These are phyloP conservation scores for Nyctibius bracteatus DNA, from an alignment of 2,113 vertebrate species.

Conservation along the genomic window DNA sequence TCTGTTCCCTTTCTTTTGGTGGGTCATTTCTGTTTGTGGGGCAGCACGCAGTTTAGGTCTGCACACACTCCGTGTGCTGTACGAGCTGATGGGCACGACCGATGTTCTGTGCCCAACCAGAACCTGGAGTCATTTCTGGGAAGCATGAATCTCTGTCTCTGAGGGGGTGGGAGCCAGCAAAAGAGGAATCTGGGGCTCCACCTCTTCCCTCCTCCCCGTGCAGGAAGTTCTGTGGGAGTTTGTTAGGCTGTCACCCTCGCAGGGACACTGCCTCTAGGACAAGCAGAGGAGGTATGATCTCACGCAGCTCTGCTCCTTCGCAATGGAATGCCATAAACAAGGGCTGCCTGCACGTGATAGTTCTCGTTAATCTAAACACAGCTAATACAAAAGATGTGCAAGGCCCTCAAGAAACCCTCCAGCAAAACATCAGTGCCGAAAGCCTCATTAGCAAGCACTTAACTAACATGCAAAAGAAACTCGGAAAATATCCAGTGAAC, in stretches of 20 bases:
- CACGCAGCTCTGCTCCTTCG: not conserved
- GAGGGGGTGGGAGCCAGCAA: not conserved
- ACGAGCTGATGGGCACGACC: fast-evolving
- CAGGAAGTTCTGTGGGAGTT: not conserved
- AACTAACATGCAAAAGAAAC: not conserved
- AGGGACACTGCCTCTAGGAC: not conserved
- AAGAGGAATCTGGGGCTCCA: not conserved
- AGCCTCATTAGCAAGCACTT: not conserved
- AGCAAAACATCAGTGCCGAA: not conserved
- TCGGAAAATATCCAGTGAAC: not conserved
- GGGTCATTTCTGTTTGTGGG: not conserved
- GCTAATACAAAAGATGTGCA: not conserved
- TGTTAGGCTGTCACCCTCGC: not conserved
- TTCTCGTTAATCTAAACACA: conserved; percentile 20
- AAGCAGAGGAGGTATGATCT: conserved; percentile 28
- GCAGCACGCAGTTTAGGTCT: not conserved
- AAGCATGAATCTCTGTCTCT: not conserved
- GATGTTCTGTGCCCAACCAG: not conserved
- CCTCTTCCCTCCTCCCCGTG: not conserved
- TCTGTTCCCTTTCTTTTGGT: not conserved
- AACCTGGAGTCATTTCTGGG: not conserved
- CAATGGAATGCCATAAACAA: not conserved
- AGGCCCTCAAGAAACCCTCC: not conserved
- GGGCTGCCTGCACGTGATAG: not conserved
- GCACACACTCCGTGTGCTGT: not conserved